phyloP scores from a whole-genome alignment of 2,888 invertebrate genomes.

The Erebia palarica region DNA sequence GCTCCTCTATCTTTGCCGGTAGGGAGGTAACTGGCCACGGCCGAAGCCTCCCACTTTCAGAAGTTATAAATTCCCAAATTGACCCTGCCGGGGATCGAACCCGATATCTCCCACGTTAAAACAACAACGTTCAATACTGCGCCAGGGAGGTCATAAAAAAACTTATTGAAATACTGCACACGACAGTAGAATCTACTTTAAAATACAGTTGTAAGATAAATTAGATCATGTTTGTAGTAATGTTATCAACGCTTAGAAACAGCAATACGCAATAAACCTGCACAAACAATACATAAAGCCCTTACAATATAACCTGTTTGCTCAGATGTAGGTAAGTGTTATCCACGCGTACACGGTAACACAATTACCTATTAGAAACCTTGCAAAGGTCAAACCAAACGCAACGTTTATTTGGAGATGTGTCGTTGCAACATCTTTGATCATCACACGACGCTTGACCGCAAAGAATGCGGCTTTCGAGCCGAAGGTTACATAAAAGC shows the following conservation, averaged over 20 bases:
- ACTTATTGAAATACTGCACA: not conserved
- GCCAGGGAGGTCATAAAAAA: too few species aligned
- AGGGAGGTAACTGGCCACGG: too few species aligned
- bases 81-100: too few species aligned
- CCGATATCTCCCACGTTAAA: too few species aligned
- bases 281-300: not conserved
- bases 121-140: too few species aligned
- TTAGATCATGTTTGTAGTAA: too few species aligned
- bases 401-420: slow-evolving; percentile 44
- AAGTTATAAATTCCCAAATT: too few species aligned
- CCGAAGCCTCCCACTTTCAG: too few species aligned
- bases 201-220: not conserved
- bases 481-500: slow-evolving; percentile 77
- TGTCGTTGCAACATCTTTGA: slow-evolving; percentile 65
- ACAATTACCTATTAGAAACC: slow-evolving; percentile 45
- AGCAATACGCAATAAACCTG: not conserved
- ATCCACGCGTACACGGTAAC: slow-evolving; percentile 29
- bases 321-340: slow-evolving; percentile 10
- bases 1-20: too few species aligned
- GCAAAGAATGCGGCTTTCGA: slow-evolving; percentile 74
- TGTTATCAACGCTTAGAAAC: slow-evolving; percentile 2
- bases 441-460: slow-evolving; percentile 66
- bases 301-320: slow-evolving; percentile 9
- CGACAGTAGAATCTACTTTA: not conserved
- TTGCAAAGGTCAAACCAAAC: slow-evolving; percentile 64